Conservation (phyloP, 2,113 vertebrate species). For the Hippocampus mohnikei region DNA sequence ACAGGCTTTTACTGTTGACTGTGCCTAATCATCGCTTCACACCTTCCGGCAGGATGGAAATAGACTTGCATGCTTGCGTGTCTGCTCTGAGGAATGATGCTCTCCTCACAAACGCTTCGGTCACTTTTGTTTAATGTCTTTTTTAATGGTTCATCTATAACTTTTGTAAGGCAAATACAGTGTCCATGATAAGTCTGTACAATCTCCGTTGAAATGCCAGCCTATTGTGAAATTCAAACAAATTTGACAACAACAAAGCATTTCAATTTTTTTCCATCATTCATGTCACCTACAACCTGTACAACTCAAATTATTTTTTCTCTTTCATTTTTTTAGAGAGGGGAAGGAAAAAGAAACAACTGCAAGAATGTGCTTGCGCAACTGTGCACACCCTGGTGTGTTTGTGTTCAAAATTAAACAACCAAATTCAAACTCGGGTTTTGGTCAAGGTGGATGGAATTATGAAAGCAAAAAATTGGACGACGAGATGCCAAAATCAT, state of each 20-base stretch:
- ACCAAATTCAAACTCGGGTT: too few species aligned
- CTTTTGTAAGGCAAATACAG: neutral
- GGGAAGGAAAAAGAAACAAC: too few species aligned
- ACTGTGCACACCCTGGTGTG: too few species aligned
- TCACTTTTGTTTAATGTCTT: neutral
- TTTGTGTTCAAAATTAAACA: too few species aligned
- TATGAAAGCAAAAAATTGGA: too few species aligned
- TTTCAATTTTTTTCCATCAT: too few species aligned
- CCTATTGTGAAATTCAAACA: neutral
- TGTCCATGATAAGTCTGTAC: neutral
- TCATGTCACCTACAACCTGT: too few species aligned
- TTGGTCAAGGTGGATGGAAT: too few species aligned
- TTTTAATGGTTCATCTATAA: neutral
- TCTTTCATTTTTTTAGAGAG: too few species aligned
- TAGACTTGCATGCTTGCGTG: neutral
- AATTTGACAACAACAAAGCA: neutral
- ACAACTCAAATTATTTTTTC: too few species aligned
- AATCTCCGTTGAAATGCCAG: neutral
- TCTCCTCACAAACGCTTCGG: neutral
- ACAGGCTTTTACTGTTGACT: conserved; percentile 59
- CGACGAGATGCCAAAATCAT: too few species aligned
- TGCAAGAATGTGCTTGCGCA: too few species aligned
- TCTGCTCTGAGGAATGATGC: neutral
- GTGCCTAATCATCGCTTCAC: conserved; percentile 8
- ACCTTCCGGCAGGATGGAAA: conserved; percentile 14